phyloP scores from a whole-genome alignment of 2,888 invertebrate species.

The Siphlonurus alternatus region DNA sequence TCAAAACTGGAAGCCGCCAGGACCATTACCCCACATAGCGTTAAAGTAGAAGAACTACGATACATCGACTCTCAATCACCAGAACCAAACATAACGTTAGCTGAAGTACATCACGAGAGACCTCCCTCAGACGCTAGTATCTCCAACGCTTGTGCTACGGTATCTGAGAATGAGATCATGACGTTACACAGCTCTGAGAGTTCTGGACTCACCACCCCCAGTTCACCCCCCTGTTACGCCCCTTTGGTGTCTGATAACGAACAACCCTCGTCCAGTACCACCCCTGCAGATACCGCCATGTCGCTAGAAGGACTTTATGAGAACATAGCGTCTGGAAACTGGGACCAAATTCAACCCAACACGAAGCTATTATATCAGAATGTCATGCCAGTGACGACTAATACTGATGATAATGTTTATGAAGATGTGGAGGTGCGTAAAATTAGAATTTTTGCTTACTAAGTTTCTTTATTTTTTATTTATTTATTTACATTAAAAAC shows the following conservation, averaged over 20 bases:
- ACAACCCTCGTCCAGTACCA: conserved; percentile 7
- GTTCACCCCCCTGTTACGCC: conserved; percentile 17
- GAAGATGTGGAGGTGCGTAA: conserved; percentile 35
- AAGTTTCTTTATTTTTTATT: conserved; percentile 13
- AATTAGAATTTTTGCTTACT: conserved; percentile 25
- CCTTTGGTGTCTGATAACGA: conserved; percentile 16
- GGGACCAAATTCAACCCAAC: not conserved
- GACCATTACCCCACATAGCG: not conserved
- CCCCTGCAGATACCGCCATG: conserved; percentile 2
- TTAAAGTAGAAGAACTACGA: conserved; percentile 38
- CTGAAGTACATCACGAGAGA: not conserved
- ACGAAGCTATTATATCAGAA: conserved; percentile 10
- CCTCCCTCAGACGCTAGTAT: not conserved
- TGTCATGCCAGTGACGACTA: conserved; percentile 8
- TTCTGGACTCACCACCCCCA: conserved; percentile 18
- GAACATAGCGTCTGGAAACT: conserved; percentile 1
- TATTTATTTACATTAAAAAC: too few species aligned
- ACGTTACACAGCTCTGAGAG: conserved; percentile 7
- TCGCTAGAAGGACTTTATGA: not conserved
- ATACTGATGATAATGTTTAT: conserved; percentile 31
- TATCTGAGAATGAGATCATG: not conserved
- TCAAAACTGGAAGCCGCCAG: not conserved
- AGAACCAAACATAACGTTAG: conserved; percentile 23
- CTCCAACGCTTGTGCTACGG: not conserved
- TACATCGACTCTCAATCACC: conserved; percentile 68